Evolutionary conservation across 2,113 vertebrate species (phyloP).

Genomic region (Amphilophus citrinellus): DNA sequence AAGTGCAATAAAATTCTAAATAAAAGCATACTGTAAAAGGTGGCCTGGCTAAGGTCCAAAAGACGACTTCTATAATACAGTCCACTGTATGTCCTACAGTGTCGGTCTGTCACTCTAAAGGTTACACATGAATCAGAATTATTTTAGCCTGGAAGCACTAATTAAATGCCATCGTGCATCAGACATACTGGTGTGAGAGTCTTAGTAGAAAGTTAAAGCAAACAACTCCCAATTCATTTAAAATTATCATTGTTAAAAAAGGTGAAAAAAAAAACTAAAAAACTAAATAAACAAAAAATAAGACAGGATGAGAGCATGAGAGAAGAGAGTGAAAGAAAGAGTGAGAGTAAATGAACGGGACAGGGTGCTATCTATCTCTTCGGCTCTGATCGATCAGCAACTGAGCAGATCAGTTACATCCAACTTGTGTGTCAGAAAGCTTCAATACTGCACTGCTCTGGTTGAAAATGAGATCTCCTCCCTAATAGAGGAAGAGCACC

Average conservation of each 20-base stretch:
- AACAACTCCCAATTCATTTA: neutral
- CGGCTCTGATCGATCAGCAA: conserved; percentile 63
- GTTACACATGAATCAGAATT: neutral
- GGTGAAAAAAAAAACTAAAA: no score
- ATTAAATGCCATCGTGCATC: neutral
- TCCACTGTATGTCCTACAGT: neutral
- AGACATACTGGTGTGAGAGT: neutral
- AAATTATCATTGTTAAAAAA: neutral
- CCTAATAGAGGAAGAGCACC: conserved; percentile 24
- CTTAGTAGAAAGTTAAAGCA: neutral
- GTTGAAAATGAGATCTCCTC: conserved; percentile 60
- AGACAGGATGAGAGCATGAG: neutral
- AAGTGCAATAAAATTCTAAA: neutral
- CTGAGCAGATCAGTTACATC: conserved; percentile 61
- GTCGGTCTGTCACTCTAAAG: neutral
- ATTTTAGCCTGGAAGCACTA: neutral
- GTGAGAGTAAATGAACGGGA: conserved; percentile 56
- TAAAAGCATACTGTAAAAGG: neutral
- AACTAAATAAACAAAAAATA: no score
- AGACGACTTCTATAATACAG: neutral
- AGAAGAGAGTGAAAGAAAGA: neutral
- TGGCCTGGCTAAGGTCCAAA: neutral
- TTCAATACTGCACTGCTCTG: conserved; percentile 35
- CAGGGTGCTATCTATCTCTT: conserved; percentile 56
- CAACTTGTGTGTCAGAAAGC: conserved; percentile 34